Percentiles rank a stretch among this genome's conserved stretches.
These are phyloP conservation scores for Artibeus lituratus DNA, from an alignment of 2,797 vertebrate species.

Conservation along the genomic window DNA sequence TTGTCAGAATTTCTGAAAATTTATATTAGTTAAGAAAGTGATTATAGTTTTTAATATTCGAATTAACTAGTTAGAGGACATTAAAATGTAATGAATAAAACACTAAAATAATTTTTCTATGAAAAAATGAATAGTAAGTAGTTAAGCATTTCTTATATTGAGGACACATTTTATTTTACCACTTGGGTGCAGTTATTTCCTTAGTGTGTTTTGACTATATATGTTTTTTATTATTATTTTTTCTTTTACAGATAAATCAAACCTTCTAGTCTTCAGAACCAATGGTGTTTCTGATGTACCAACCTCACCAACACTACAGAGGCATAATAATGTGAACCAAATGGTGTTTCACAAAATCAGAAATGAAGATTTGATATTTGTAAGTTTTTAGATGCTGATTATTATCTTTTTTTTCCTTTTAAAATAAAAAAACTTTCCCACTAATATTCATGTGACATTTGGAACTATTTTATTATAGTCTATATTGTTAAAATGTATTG, in stretches of 20 bases:
- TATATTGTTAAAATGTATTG: conserved; percentile 14
- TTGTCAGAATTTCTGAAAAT: conserved; percentile 17
- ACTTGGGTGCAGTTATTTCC: conserved; percentile 3
- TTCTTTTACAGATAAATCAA: conserved; percentile 91
- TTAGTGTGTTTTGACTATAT: background rate
- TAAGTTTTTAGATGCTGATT: conserved; percentile 80
- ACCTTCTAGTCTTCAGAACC: conserved; percentile 93
- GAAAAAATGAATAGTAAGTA: conserved; percentile 13
- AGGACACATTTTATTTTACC: conserved; percentile 29
- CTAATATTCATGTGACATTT: conserved; percentile 23
- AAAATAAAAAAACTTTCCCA: background rate
- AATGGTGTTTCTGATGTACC: conserved; percentile 87
- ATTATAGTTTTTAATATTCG: conserved; percentile 40
- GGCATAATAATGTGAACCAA: conserved; percentile 93
- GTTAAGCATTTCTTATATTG: background rate
- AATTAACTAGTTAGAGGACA: background rate
- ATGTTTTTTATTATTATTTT: conserved; percentile 7
- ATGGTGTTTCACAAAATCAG: conserved; percentile 99
- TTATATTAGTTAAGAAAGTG: conserved; percentile 4
- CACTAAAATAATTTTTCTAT: background rate
- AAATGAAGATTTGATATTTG: conserved; percentile 93
- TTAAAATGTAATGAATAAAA: conserved; percentile 48
- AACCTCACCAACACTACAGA: conserved; percentile 88
- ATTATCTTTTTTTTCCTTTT: conserved; percentile 22
- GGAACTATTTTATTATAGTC: conserved; percentile 6